Conservation (phyloP, 2,113 vertebrate species). For the Syrrhaptes paradoxus region DNA sequence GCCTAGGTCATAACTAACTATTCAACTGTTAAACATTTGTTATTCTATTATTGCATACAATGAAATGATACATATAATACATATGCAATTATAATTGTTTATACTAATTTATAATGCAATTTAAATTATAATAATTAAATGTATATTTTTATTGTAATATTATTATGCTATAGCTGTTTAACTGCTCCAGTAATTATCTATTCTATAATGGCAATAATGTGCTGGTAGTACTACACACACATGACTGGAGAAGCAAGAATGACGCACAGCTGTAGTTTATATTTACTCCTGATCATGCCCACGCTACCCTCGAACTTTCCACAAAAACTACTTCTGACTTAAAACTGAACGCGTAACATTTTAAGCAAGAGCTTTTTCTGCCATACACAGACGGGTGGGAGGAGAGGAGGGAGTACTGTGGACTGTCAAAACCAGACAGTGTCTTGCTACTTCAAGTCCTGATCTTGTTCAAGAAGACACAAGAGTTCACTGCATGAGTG, state of each 20-base stretch:
- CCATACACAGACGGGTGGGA: background rate
- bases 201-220: background rate
- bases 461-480: background rate
- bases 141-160: background rate
- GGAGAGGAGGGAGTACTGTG: background rate
- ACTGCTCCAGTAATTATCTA: background rate
- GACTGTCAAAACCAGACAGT: background rate
- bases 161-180: background rate
- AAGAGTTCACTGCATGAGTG: background rate
- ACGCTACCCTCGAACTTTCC: slow-evolving; percentile 14
- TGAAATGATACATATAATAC: background rate
- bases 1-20: background rate
- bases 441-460: background rate
- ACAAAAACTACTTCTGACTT: background rate
- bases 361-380: background rate
- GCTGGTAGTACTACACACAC: background rate
- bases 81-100: background rate
- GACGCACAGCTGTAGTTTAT: background rate
- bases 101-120: background rate
- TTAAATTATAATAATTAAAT: background rate
- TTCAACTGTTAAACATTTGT: background rate
- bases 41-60: background rate
- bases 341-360: background rate
- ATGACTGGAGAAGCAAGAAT: background rate
- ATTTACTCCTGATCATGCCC: background rate